A percentile compares a stretch with the other conserved stretches of the same genome.
Conservation (phyloP, 2,888 invertebrate species). For the Labia minor region DNA sequence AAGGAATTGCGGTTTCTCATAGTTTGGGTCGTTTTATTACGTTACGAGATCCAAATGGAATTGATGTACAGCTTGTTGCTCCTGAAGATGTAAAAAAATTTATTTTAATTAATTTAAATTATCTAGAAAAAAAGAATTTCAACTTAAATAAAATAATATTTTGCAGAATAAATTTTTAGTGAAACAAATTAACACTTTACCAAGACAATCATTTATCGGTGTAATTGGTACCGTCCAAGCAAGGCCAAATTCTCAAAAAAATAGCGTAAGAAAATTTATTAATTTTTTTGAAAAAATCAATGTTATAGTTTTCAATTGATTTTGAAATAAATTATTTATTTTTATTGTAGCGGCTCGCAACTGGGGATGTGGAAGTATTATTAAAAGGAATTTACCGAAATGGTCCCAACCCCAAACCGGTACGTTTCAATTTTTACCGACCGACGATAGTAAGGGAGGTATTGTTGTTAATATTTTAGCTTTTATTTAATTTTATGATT, state of each 20-base stretch:
- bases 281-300: too few relatives aligned
- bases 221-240: not conserved
- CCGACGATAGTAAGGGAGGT: too few relatives aligned
- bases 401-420: not conserved
- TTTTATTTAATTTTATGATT: too few relatives aligned
- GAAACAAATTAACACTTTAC: not conserved
- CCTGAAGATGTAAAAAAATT: slow-evolving; percentile 42
- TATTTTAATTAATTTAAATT: slow-evolving; percentile 18
- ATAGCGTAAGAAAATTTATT: not conserved
- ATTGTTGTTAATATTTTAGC: not conserved
- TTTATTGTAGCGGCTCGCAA: not conserved
- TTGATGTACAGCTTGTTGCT: slow-evolving; percentile 61
- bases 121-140: too few relatives aligned
- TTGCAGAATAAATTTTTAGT: not conserved
- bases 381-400: not conserved
- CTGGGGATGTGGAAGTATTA: not conserved
- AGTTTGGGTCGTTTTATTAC: slow-evolving; percentile 74
- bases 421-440: too few relatives aligned
- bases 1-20: slow-evolving; percentile 85
- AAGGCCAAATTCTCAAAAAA: not conserved
- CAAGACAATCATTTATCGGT: not conserved
- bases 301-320: not conserved
- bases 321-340: not conserved
- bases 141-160: not conserved
- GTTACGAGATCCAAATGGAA: slow-evolving; percentile 79